Base-by-base conservation (phyloP, 2,888 invertebrate genomes). In the Parochlus steinenii region DNA sequence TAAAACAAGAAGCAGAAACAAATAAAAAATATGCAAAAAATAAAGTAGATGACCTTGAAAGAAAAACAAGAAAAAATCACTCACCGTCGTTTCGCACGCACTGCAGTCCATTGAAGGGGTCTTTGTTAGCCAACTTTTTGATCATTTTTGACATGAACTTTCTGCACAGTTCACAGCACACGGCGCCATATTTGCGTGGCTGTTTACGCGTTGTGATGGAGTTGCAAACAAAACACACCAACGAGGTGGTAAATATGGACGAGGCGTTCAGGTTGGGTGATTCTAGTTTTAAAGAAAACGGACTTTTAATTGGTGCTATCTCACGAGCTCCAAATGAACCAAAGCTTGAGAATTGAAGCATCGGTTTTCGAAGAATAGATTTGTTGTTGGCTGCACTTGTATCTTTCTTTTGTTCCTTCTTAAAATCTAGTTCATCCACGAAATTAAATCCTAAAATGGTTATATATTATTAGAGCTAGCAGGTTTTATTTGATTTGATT, bases 131-230 rank as follows among this genome's bases (percentile, higher is more conserved):
- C 10, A 48, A 45, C 39, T 72, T 69, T 54, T 77, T 78, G 42
- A 79, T 68, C 66, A 80, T 74, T 53, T 81, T 80, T 12, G 80
- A 74, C 48, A 86, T 81, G 55, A 87, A 87, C 54, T 83, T 83
- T 32, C 81, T 67, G 55, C 89, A 89, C 6, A 80, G 74, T 52
- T 82, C 81, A 55, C 89, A 89, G 44, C 81, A 79, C 49, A 75
- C 74, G 41, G 81, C 77, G 19, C 85, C 85, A 54, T 81, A 83
- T 53, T 83, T 85, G 40, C 80, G 67, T 16, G 81, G 76, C 59
- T 82, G 80, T 48, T 74, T 73, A 7, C 79, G 69, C 53, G 79
- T 78, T 49, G 76, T 72, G 11, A 36, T 36, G 5, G 36, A 36
- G 12, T 36, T 36, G 14, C 36, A 36, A 10, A 36, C 36, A 18